Evolutionary conservation across 2,113 vertebrate genomes (phyloP).

Genomic region (Microtus richardsoni): DNA sequence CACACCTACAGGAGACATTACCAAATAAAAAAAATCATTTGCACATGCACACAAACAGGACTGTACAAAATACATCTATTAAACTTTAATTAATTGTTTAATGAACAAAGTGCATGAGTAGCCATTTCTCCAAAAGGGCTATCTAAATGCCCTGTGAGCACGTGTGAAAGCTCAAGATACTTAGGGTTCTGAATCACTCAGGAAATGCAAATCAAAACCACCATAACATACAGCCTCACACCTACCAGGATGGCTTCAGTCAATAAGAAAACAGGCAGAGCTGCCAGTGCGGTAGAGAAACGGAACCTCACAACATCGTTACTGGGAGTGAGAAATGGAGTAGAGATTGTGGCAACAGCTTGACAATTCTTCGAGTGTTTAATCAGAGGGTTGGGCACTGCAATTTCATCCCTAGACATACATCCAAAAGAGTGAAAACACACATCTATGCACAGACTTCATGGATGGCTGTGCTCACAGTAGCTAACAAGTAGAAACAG

Average conservation of each 20-base stretch:
- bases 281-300: background rate
- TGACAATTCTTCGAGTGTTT: background rate
- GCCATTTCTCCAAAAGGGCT: background rate
- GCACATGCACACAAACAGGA: background rate
- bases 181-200: background rate
- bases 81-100: background rate
- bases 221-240: background rate
- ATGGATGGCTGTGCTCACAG: background rate
- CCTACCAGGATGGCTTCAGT: background rate
- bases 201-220: constrained; percentile 1
- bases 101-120: background rate
- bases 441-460: background rate
- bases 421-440: background rate
- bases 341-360: background rate
- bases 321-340: background rate
- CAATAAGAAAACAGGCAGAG: background rate
- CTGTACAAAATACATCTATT: no score
- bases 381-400: background rate
- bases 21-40: background rate
- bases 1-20: background rate
- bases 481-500: background rate
- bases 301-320: background rate
- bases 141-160: background rate
- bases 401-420: background rate
- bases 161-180: background rate